Conservation (phyloP, 2,113 vertebrate genomes). For the Brachyistius frenatus region DNA sequence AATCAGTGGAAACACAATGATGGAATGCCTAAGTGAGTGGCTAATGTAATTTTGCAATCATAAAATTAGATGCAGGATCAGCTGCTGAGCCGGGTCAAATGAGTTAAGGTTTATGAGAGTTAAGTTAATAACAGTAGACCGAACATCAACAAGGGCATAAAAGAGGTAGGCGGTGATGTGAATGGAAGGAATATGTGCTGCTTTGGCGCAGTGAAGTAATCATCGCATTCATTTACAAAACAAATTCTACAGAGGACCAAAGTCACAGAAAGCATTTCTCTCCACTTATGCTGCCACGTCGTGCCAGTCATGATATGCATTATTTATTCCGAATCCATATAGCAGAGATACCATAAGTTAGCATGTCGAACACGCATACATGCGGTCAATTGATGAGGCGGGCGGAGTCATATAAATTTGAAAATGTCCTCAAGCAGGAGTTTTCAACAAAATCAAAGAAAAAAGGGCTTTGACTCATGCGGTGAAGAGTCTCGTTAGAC, state of each 20-base stretch:
- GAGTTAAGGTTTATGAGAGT: conserved; percentile 41
- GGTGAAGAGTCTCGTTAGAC: too few species aligned
- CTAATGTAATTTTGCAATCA: conserved; percentile 45
- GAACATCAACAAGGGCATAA: conserved; percentile 29
- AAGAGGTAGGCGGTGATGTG: conserved; percentile 10
- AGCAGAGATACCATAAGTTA: too few species aligned
- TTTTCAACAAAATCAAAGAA: too few species aligned
- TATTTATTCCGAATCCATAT: background rate
- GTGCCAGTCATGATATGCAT: background rate
- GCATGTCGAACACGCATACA: too few species aligned
- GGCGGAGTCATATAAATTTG: too few species aligned
- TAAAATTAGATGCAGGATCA: conserved; percentile 58
- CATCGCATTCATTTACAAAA: background rate
- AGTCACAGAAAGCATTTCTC: background rate
- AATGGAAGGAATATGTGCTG: conserved; percentile 9
- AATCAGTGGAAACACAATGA: conserved; percentile 43
- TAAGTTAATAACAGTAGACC: conserved; percentile 40
- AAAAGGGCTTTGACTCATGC: too few species aligned
- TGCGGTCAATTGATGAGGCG: background rate
- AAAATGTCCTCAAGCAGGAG: too few species aligned
- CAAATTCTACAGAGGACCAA: background rate
- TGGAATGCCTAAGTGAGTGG: conserved; percentile 35
- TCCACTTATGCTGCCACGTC: background rate
- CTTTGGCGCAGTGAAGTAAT: background rate
- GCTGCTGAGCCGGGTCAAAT: conserved; percentile 31